Conservation (phyloP, 2,113 vertebrate species). For the Oriolus oriolus region DNA sequence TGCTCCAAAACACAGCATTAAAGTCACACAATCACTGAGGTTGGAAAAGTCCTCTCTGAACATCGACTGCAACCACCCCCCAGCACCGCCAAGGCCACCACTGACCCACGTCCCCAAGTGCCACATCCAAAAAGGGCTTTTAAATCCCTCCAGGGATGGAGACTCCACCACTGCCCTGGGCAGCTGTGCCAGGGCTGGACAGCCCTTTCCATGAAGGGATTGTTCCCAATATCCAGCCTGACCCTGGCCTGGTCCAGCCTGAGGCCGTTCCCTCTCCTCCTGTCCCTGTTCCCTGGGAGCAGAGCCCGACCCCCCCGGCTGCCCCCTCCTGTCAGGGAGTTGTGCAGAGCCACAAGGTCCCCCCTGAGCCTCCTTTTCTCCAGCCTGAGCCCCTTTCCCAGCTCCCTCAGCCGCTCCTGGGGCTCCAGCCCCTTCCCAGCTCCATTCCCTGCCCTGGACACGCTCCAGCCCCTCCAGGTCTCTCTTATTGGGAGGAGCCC, state of each 20-base stretch:
- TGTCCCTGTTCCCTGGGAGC: neutral
- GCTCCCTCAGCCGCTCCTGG: neutral
- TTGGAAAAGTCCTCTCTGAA: neutral
- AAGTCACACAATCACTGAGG: neutral
- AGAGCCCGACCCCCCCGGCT: neutral
- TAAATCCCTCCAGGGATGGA: neutral
- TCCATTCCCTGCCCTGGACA: neutral
- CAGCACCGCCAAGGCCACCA: neutral
- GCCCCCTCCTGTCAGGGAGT: neutral
- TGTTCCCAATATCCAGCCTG: rapidly evolving
- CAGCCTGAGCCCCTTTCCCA: neutral
- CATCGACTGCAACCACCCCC: neutral
- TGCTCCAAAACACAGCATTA: neutral
- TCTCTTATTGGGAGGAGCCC: rapidly evolving
- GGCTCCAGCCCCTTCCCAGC: neutral
- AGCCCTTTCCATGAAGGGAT: neutral
- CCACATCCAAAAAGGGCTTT: neutral
- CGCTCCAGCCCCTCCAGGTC: rapidly evolving
- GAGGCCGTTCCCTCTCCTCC: neutral
- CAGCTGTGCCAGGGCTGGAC: neutral
- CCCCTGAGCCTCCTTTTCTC: neutral
- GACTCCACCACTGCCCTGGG: neutral
- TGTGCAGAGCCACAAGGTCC: neutral
- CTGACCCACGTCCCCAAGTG: neutral
- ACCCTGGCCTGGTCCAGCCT: neutral